Percentiles rank a stretch among this genome's conserved stretches.
Conservation (phyloP, 1,140 invertebrate genomes). For the Drosophila persimilis region DNA sequence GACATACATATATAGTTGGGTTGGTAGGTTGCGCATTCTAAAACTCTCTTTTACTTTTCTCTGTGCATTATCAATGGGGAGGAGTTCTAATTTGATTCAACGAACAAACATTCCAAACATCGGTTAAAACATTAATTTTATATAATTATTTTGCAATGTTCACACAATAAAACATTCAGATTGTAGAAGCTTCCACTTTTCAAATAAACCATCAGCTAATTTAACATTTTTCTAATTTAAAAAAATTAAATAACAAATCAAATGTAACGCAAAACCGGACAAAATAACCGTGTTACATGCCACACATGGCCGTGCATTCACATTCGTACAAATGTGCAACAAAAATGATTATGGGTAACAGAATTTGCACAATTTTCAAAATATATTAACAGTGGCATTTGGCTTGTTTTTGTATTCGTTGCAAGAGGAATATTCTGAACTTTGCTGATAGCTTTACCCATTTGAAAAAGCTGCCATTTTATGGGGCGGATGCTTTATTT, state of each 20-base stretch:
- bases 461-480: no score
- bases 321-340: constrained; percentile 15
- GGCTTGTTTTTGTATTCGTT: constrained; percentile 23
- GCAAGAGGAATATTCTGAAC: constrained; percentile 9
- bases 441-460: no score
- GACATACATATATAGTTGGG: constrained; percentile 39
- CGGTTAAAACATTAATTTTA: neutral
- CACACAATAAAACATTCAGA: no score
- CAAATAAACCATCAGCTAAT: constrained; percentile 36
- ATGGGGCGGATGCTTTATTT: neutral
- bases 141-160: constrained; percentile 2
- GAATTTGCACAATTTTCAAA: constrained; percentile 4
- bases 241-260: constrained; percentile 30
- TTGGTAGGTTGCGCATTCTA: constrained; percentile 44
- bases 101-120: neutral
- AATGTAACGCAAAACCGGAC: constrained; percentile 29
- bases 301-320: neutral
- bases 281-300: constrained; percentile 41
- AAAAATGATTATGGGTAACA: constrained; percentile 19
- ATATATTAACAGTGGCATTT: constrained; percentile 14
- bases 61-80: constrained; percentile 37
- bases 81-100: constrained; percentile 22
- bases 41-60: constrained; percentile 20
- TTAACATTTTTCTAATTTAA: constrained; percentile 43
- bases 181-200: neutral